Percentiles rank a stretch among this genome's conserved stretches.
These are phyloP conservation scores for Aphaenogaster rudis DNA, from an alignment of 1,140 invertebrate genomes.

Conservation along the genomic window DNA sequence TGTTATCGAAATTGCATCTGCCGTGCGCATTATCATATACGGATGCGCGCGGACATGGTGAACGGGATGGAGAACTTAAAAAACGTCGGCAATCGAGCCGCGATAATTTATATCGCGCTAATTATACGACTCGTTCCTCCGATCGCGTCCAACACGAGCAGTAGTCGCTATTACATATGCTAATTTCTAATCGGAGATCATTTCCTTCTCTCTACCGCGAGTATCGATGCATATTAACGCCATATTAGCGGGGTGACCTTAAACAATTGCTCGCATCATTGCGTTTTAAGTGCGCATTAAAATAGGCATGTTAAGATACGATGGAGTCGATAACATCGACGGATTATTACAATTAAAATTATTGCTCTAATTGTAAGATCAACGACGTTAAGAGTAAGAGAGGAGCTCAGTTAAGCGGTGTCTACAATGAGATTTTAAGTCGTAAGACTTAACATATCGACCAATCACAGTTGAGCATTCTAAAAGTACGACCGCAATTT, in stretches of 20 bases:
- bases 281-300: conserved; percentile 18
- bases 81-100: conserved; percentile 3
- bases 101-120: conserved; percentile 28
- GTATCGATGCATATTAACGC: background rate
- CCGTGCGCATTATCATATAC: conserved; percentile 54
- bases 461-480: no score
- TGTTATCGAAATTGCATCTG: conserved; percentile 63
- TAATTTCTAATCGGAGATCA: background rate
- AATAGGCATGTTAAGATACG: background rate
- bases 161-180: background rate
- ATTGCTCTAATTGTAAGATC: background rate
- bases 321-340: background rate
- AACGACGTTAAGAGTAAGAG: background rate
- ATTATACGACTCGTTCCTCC: background rate
- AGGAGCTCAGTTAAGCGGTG: no score
- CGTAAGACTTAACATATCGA: no score
- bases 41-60: background rate
- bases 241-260: conserved; percentile 16
- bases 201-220: background rate
- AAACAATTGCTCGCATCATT: conserved; percentile 25
- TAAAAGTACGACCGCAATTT: no score
- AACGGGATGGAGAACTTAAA: conserved; percentile 24
- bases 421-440: no score
- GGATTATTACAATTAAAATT: background rate
- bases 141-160: background rate